Evolutionary conservation across 35 echinoderm and acorn worm species (phyloP), one percentile per base, ranked within the genome.

Genomic region (Lytechinus variegatus): DNA sequence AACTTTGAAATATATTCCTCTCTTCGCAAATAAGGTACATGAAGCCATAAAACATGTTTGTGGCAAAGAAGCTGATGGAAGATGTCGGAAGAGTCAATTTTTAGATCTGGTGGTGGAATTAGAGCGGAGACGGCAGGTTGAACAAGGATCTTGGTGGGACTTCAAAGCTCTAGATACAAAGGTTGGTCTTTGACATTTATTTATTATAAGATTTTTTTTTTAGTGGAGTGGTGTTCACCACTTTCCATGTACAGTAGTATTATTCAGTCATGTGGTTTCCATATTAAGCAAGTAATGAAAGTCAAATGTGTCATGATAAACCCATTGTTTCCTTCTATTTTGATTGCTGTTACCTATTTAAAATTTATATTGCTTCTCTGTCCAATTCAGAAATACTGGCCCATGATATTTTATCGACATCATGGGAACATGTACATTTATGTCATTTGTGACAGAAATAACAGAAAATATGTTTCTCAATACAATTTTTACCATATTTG

Each of bases 121-220:
- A 52, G 98, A 99, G 96, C 93, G 98, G 24, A 96, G 98, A 11
- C 97, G 93, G 44, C 95, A 94, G 2, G 72, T 98, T 55, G 97
- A 98, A 86, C 93, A 99, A 33, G 87, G 96, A 94, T 95, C 97
- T 8, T 97, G 96, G 98, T 99, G 98, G 98, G 98, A 99, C 94
- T 99, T 99, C 93, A 97, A 98, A 95, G 97, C 96, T 24, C 95
- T 99, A 1, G 98, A 99, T 86, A 98, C 79, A 91, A 95, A 94
- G 27, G 98, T 95, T 53, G 87, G 58, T 6, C 10, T 93, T 57
- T 55, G 27, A 10, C n/a, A 87, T 28, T 28, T 93, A 90, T 29
- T 44, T 88, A 88, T 88, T 8, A 88, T 10, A 44, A 44, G 33
- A 44, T 44, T 44, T 44, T 44, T 44, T 44, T 44, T 44, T 44